Evolutionary conservation across 2,888 invertebrate genomes (phyloP), one percentile per base, ranked within the genome.

Genomic region (Choristoneura rosaceana): DNA sequence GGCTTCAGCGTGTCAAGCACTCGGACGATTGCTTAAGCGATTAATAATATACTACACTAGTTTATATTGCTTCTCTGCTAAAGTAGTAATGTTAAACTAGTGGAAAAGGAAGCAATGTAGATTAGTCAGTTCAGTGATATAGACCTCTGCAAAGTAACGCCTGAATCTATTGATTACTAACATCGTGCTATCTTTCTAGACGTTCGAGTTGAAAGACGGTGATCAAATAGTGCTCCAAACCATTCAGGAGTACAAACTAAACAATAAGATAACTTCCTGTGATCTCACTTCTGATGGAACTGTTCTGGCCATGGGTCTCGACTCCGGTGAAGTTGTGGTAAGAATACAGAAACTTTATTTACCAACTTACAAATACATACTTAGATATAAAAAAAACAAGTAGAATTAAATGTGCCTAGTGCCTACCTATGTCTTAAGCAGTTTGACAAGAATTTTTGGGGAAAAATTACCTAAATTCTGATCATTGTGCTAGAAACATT

Each of bases 241-340:
- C 4, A 86, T 90, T 17, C 87, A 90, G 74, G 88, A 90, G 69
- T 85, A 85, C 74, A 87, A 84, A 74, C 77, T 93, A 70, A 90
- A 89, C 76, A 90, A 87, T 74, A 83, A 85, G 7, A 92, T 94
- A 8, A 83, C 86, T 0, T 90, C 90, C 4, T 93, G 94, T 75
- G 90, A 90, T 66, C 86, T 94, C 58, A 95, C 96, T 0, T 82
- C 90, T 0, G 95, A 96, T 79, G 95, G 95, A 5, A 88, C 92
- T 66, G 91, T 96, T 73, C 87, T 96, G 14, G 96, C 96, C 0
- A 81, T 96, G 79, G 96, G 96, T 0, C 93, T 95, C 25, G 94
- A 95, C 63, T 94, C 93, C 33, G 96, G 96, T 0, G 88, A 94
- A 74, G 95, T 96, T 79, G 91, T 94, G 86, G 96, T 96, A 88